Evolutionary conservation across 2,888 invertebrate genomes (phyloP), one percentile per base, ranked within the genome.

Genomic region (Drosophila lutescens): DNA sequence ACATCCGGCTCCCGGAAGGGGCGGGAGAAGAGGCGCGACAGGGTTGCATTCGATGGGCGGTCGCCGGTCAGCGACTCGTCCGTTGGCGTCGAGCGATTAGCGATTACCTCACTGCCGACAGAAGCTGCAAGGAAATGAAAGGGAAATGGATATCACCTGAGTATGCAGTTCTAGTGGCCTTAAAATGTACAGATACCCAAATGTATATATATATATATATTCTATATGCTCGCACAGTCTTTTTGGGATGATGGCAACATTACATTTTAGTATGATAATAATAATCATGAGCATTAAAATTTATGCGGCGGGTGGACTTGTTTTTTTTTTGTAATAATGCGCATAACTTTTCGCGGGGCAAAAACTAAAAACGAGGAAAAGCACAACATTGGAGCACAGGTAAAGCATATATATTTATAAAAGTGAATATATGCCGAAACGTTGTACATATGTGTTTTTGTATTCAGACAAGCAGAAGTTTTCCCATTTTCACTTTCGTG

Each of bases 281-380:
- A 77, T 74, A 85, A 76, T 76, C 76, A 67, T 70, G 51, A 69
- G 81, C 60, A 72, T 78, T 74, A 70, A 71, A 85, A 78, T 85
- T 65, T 74, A 85, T 87, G 67, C 73, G 43, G 40, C 67, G 65
- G 67, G 43, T 59, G 47, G 32, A 40, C 54, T 44, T 51, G 2
- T 30, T 26, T 30, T 26, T 30, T 51, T 65, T 60, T 76, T 61
- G 60, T 77, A 75, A 78, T 80, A 78, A 81, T 81, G 77, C 63
- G 74, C 80, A 82, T 73, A 79, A 79, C 77, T 88, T 86, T 80
- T 70, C 46, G 55, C 41, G 47, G 63, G 46, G 32, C 50, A 43
- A 32, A 58, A 68, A 67, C 44, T 58, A 57, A 51, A 50, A 36
- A 40, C 30, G 40, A 12, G 58, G 17, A 60, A 50, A 36, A 20